A percentile compares a stretch with the other conserved stretches of the same genome.
These are phyloP conservation scores for Leptothorax acervorum DNA, from an alignment of 2,888 invertebrate genomes.

Conservation along the genomic window DNA sequence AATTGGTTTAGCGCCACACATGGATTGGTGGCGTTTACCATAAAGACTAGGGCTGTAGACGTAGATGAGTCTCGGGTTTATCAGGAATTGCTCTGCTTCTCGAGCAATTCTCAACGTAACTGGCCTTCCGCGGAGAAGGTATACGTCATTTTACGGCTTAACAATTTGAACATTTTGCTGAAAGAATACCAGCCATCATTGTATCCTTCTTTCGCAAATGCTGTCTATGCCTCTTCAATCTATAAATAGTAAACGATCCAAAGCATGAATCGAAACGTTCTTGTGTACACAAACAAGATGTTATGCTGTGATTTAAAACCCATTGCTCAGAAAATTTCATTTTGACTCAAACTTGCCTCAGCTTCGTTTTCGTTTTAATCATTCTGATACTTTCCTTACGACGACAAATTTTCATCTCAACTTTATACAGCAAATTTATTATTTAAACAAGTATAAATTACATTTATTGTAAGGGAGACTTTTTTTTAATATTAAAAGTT, in stretches of 20 bases:
- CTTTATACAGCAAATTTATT: background rate
- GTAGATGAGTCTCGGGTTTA: conserved; percentile 84
- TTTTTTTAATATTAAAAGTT: conserved; percentile 2
- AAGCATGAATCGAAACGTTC: conserved; percentile 3
- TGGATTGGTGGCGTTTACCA: conserved; percentile 84
- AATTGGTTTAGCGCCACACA: conserved; percentile 83
- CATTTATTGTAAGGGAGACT: background rate
- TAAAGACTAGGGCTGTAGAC: conserved; percentile 84
- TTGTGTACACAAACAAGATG: background rate
- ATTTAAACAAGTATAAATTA: background rate
- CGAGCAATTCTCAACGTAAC: conserved; percentile 83
- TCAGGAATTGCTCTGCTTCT: conserved; percentile 85
- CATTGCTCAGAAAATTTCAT: background rate
- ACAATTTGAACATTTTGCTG: conserved; percentile 42
- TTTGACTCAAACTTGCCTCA: background rate
- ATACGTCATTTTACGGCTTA: conserved; percentile 77
- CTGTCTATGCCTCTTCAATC: background rate
- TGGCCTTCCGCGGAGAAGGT: conserved; percentile 84
- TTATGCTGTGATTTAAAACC: conserved; percentile 7
- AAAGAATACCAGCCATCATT: conserved; percentile 69
- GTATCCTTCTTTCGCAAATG: conserved; percentile 38
- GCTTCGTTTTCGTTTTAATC: background rate
- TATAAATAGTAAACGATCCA: conserved; percentile 6
- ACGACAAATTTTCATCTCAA: background rate
- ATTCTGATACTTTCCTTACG: background rate